Evolutionary conservation across 2,888 invertebrate genomes (phyloP).

Genomic region (Synergus itoensis): DNA sequence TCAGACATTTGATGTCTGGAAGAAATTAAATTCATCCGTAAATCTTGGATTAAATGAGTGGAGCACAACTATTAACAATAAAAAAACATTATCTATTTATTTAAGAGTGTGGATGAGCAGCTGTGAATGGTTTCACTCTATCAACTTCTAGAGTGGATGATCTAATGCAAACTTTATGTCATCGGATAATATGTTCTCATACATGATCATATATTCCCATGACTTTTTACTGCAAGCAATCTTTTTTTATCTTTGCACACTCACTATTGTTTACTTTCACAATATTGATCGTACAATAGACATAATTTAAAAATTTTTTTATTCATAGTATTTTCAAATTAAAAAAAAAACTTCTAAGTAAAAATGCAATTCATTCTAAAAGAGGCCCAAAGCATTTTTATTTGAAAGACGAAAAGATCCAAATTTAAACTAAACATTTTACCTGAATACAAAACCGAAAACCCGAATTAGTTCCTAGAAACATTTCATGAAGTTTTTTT

Average conservation of each 20-base stretch:
- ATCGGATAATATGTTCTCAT: constrained; percentile 30
- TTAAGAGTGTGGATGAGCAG: neutral
- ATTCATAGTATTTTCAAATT: no score
- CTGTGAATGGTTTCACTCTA: constrained; percentile 6
- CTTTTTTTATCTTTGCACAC: neutral
- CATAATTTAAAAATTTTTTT: neutral
- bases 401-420: no score
- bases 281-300: neutral
- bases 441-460: neutral
- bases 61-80: constrained; percentile 1
- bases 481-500: neutral
- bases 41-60: neutral
- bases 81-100: constrained; percentile 11
- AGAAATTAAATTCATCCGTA: no score
- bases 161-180: constrained; percentile 29
- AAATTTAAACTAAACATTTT: neutral
- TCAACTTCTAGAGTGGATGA: constrained; percentile 28
- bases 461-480: neutral
- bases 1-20: neutral
- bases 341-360: neutral
- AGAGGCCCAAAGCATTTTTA: no score
- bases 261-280: neutral
- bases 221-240: neutral
- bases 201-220: neutral
- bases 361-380: neutral